Percentiles rank a stretch among this genome's conserved stretches.
Conservation (phyloP, 2,888 invertebrate genomes). For the Glaucopsyche alexis region DNA sequence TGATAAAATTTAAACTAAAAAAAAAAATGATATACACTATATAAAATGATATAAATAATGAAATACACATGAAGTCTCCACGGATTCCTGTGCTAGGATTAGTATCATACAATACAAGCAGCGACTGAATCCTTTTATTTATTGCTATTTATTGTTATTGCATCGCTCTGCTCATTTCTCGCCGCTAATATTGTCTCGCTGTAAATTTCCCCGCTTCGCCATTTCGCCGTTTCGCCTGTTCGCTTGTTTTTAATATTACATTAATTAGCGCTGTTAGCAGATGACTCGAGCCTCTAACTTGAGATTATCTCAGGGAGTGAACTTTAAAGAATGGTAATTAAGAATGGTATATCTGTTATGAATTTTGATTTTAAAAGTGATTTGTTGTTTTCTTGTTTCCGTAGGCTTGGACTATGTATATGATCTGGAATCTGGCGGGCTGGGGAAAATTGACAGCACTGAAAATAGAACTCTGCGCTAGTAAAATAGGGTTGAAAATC, state of each 20-base stretch:
- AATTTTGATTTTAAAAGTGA: not conserved
- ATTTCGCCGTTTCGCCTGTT: slow-evolving; percentile 56
- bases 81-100: slow-evolving; percentile 57
- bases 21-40: too few species aligned
- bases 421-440: too few species aligned
- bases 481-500: too few species aligned
- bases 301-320: not conserved
- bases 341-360: not conserved
- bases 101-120: slow-evolving; percentile 81
- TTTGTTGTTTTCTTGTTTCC: not conserved
- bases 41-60: too few species aligned
- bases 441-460: too few species aligned
- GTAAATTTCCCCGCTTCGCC: slow-evolving; percentile 69
- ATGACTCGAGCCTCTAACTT: slow-evolving; percentile 47
- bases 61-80: slow-evolving; percentile 49
- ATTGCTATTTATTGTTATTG: slow-evolving; percentile 81
- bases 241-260: slow-evolving; percentile 69
- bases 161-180: slow-evolving; percentile 75
- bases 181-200: slow-evolving; percentile 76
- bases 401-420: too few species aligned
- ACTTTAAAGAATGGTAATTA: not conserved
- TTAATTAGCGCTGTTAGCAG: slow-evolving; percentile 63
- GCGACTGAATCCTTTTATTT: slow-evolving; percentile 81
- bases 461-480: too few species aligned
- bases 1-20: too few species aligned